These are phyloP conservation scores for Lethrus apterus DNA, from an alignment of 1,140 invertebrate genomes.

Conservation along the genomic window DNA sequence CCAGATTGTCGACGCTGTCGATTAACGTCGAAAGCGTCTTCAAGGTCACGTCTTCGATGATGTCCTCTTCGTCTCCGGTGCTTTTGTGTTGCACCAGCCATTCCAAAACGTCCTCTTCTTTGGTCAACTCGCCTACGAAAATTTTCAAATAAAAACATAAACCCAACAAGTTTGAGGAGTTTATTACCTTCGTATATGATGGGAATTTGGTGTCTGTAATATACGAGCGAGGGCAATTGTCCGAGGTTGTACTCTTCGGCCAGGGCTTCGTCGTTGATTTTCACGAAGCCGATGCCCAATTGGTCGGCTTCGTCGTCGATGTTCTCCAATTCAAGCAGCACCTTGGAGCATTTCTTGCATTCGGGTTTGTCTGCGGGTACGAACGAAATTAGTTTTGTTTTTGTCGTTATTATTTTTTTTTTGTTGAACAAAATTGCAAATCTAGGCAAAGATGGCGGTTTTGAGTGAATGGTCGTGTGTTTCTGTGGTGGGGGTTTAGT, in stretches of 20 bases:
- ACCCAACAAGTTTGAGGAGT: not conserved
- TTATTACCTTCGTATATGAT: slow-evolving; percentile 84
- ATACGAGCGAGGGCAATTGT: slow-evolving; percentile 79
- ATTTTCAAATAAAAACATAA: slow-evolving; percentile 31
- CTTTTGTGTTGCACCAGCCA: slow-evolving; percentile 90
- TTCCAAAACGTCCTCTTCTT: slow-evolving; percentile 87
- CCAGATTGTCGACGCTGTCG: slow-evolving; percentile 82
- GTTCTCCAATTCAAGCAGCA: slow-evolving; percentile 84
- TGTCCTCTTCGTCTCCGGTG: slow-evolving; percentile 85
- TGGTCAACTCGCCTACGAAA: slow-evolving; percentile 72
- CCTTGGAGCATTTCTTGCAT: slow-evolving; percentile 85
- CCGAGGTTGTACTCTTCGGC: slow-evolving; percentile 90
- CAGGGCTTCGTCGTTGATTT: slow-evolving; percentile 85
- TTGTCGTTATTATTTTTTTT: too few relatives aligned
- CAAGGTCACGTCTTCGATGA: slow-evolving; percentile 87
- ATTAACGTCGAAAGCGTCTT: slow-evolving; percentile 83
- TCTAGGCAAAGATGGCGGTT: too few relatives aligned
- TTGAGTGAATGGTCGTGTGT: too few relatives aligned
- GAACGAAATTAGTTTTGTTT: too few relatives aligned
- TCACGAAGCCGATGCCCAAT: slow-evolving; percentile 88
- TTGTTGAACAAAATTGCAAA: too few relatives aligned
- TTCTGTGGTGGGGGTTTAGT: too few relatives aligned
- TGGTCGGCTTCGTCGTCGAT: slow-evolving; percentile 95
- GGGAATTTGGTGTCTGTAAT: slow-evolving; percentile 90
- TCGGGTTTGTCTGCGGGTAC: slow-evolving; percentile 77